Percentiles rank a stretch among this genome's conserved stretches.
phyloP scores from a whole-genome alignment of 1,140 invertebrate species.

The Macrotrachela quadricornifera region DNA sequence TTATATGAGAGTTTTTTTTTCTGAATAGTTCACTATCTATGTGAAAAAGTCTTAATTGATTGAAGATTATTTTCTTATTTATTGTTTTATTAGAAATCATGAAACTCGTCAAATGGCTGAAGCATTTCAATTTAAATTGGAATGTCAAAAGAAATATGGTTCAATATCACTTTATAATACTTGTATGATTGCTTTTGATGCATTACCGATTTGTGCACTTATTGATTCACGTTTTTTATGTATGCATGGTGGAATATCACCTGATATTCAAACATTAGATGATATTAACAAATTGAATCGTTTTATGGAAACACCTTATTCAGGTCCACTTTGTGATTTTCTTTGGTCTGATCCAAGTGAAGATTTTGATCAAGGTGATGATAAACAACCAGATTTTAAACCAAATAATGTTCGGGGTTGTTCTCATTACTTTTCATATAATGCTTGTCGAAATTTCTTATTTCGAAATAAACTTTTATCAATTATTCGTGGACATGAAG shows the following conservation, averaged over 20 bases:
- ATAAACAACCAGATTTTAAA: too few relatives aligned
- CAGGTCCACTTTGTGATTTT: constrained; percentile 28
- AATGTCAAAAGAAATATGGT: too few relatives aligned
- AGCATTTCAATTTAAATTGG: too few relatives aligned
- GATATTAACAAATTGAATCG: constrained; percentile 22
- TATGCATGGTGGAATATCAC: constrained; percentile 28
- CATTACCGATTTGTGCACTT: too few relatives aligned
- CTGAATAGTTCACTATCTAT: constrained; percentile 10
- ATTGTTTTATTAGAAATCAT: too few relatives aligned
- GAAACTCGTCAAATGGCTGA: too few relatives aligned
- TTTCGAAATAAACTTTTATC: constrained; percentile 81
- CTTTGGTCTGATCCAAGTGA: constrained; percentile 30
- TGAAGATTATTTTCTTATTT: not conserved
- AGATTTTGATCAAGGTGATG: too few relatives aligned
- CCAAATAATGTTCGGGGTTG: too few relatives aligned
- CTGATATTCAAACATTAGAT: constrained; percentile 20
- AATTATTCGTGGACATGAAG: constrained; percentile 86
- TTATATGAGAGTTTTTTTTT: constrained; percentile 20
- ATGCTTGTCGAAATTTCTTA: constrained; percentile 50
- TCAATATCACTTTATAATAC: too few relatives aligned
- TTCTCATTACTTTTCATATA: constrained; percentile 36
- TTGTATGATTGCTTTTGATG: too few relatives aligned
- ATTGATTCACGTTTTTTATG: too few relatives aligned
- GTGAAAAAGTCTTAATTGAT: constrained; percentile 8
- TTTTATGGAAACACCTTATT: constrained; percentile 26